Evolutionary conservation across 2,888 invertebrate species (phyloP).

Genomic region (Anarsia innoxiella): DNA sequence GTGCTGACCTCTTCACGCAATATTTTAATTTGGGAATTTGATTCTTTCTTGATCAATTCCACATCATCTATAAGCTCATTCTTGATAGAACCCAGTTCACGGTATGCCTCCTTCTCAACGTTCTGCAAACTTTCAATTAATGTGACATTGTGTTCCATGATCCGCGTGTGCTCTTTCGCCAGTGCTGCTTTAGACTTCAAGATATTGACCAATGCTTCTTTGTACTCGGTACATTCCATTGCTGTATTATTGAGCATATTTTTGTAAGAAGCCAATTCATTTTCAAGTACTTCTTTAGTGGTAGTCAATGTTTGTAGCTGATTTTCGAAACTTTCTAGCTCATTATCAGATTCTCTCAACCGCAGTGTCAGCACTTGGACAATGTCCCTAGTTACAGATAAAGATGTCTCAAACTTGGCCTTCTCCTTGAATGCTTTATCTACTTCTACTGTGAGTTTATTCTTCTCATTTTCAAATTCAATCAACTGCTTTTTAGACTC

Average conservation of each 20-base stretch:
- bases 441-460: constrained; percentile 57
- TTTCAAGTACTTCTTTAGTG: constrained; percentile 49
- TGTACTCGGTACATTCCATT: constrained; percentile 63
- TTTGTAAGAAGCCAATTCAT: constrained; percentile 49
- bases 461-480: constrained; percentile 59
- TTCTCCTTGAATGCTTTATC: constrained; percentile 67
- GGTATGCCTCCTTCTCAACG: constrained; percentile 65
- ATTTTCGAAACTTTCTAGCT: constrained; percentile 71
- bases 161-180: constrained; percentile 61
- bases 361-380: constrained; percentile 75
- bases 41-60: constrained; percentile 59
- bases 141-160: constrained; percentile 67
- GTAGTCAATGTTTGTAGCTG: constrained; percentile 46
- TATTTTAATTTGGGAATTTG: constrained; percentile 53
- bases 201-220: constrained; percentile 64
- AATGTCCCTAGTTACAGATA: constrained; percentile 74
- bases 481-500: constrained; percentile 49
- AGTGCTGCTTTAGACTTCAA: constrained; percentile 63
- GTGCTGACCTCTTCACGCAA: constrained; percentile 60
- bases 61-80: constrained; percentile 66
- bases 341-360: constrained; percentile 74
- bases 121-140: constrained; percentile 64
- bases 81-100: constrained; percentile 62
- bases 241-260: constrained; percentile 47
- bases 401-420: constrained; percentile 73